Evolutionary conservation across 2,888 invertebrate species (phyloP).

Genomic region (Cerceris ruficornis): DNA sequence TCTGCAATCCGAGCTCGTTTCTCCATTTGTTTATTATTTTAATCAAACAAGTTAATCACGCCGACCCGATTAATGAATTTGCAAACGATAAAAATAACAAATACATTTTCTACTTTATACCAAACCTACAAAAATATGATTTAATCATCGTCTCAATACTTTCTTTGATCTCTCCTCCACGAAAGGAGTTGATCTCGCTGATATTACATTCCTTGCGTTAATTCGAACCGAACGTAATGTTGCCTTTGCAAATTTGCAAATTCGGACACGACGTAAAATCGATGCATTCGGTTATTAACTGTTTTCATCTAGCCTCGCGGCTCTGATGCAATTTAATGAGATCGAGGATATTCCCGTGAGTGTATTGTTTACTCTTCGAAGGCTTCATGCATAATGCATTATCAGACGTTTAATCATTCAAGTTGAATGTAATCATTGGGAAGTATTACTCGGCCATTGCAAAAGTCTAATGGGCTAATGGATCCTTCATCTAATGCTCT

Average conservation of each 20-base stretch:
- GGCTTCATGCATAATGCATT: conserved; percentile 29
- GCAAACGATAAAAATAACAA: too few species aligned
- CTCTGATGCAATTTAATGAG: conserved; percentile 7
- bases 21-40: too few species aligned
- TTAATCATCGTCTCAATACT: too few species aligned
- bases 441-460: conserved; percentile 4
- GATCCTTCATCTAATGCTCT: too few species aligned
- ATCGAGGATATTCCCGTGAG: conserved; percentile 3
- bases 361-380: conserved; percentile 10
- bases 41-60: too few species aligned
- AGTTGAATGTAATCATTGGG: conserved; percentile 8
- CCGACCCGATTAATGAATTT: too few species aligned
- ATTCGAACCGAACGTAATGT: not conserved
- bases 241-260: not conserved
- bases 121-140: too few species aligned
- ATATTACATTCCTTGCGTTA: not conserved
- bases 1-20: too few species aligned
- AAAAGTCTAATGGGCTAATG: not conserved
- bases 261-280: conserved; percentile 10
- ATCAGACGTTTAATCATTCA: conserved; percentile 15
- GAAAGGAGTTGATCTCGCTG: not conserved
- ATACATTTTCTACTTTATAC: too few species aligned
- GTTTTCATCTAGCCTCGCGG: conserved; percentile 3
- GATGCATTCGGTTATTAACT: not conserved
- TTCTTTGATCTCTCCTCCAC: too few species aligned